Conservation (phyloP, 2,797 vertebrate species). For the Cuniculus paca region DNA sequence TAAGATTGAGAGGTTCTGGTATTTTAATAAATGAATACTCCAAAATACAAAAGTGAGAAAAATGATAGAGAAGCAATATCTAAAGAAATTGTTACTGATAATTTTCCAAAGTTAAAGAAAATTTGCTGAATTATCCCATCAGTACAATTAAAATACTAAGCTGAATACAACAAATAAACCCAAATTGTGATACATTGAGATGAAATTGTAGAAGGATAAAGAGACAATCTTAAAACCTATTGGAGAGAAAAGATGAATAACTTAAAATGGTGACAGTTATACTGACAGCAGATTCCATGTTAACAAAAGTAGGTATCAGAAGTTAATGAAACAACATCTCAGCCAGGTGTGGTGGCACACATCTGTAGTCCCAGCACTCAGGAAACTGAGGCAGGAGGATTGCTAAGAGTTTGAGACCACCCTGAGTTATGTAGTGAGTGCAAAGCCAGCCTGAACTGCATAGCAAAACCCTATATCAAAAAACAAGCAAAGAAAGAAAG, state of each 20-base stretch:
- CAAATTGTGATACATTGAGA: neutral
- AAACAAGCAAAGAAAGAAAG: neutral
- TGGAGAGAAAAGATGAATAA: constrained; percentile 12
- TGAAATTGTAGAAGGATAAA: constrained; percentile 29
- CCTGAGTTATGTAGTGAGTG: neutral
- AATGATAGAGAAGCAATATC: neutral
- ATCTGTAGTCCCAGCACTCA: neutral
- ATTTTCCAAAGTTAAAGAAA: constrained; percentile 51
- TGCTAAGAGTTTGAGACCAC: neutral
- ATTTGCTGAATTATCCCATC: neutral
- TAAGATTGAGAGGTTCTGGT: neutral
- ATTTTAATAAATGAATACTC: constrained; percentile 43
- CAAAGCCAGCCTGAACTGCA: neutral
- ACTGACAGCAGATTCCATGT: neutral
- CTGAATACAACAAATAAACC: constrained; percentile 38
- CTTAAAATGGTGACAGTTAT: neutral
- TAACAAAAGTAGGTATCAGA: neutral
- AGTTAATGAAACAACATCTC: constrained; percentile 26
- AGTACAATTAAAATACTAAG: neutral
- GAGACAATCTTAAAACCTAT: neutral
- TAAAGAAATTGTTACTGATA: constrained; percentile 2
- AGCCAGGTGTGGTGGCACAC: neutral
- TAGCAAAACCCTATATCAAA: neutral
- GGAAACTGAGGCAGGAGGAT: neutral
- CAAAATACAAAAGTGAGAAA: constrained; percentile 13